phyloP scores from a whole-genome alignment of 1,140 invertebrate species.

The Tribolium madens region DNA sequence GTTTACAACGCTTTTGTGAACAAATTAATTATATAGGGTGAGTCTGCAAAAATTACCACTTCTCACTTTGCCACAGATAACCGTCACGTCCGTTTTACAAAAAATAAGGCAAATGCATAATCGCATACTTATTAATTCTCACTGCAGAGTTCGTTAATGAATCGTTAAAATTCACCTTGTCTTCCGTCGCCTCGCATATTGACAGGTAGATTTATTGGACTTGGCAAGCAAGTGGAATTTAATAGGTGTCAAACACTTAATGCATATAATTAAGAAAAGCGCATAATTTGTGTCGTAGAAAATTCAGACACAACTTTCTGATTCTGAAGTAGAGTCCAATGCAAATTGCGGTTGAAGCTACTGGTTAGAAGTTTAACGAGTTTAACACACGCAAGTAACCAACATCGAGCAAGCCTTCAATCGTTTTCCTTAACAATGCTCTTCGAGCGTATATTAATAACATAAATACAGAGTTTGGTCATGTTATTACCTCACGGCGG shows the following conservation, averaged over 20 bases:
- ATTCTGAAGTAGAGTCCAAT: not conserved
- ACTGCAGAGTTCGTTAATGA: not conserved
- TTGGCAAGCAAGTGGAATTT: conserved; percentile 2
- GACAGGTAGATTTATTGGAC: conserved; percentile 6
- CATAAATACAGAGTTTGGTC: conserved; percentile 17
- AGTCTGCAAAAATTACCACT: not conserved
- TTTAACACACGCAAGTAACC: conserved; percentile 41
- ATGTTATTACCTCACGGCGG: not conserved
- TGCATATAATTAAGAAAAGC: not conserved
- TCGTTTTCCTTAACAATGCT: conserved; percentile 22
- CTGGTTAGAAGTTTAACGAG: conserved; percentile 48
- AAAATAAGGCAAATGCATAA: no score
- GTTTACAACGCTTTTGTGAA: not conserved
- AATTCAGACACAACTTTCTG: no score
- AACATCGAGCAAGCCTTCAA: not conserved
- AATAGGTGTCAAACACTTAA: conserved; percentile 9
- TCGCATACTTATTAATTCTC: no score
- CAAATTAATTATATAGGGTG: conserved; percentile 7
- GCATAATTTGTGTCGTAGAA: no score
- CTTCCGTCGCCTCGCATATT: not conserved
- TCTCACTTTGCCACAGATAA: no score
- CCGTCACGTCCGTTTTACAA: no score
- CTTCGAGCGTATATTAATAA: not conserved
- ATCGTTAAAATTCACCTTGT: conserved; percentile 22
- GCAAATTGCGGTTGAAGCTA: conserved; percentile 49